These are phyloP conservation scores for Matsumyia berberina DNA, from an alignment of 2,888 invertebrate genomes.

Conservation along the genomic window DNA sequence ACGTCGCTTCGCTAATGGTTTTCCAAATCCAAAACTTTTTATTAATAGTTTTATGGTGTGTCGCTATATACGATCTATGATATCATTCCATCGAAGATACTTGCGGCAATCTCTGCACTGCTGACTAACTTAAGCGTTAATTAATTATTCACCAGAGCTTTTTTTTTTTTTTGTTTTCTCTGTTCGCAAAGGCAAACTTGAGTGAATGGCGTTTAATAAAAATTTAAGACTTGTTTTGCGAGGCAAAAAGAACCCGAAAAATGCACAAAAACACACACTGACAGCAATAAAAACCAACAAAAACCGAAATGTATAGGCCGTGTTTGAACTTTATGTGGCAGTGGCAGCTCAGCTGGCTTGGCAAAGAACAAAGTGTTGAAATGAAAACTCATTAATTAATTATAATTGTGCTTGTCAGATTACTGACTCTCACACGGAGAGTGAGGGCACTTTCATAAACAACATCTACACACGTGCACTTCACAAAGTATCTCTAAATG, in stretches of 20 bases:
- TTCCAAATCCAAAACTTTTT: constrained; percentile 16
- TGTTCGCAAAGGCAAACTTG: constrained; percentile 2
- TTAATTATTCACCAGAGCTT: constrained; percentile 31
- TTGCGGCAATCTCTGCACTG: constrained; percentile 38
- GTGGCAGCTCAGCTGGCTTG: no score
- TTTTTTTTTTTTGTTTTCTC: constrained; percentile 13
- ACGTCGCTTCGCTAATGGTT: constrained; percentile 1
- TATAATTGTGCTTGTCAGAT: constrained; percentile 49
- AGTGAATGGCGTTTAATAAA: constrained; percentile 18
- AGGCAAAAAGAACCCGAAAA: constrained; percentile 17
- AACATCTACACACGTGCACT: constrained; percentile 63
- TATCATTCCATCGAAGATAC: constrained; percentile 48
- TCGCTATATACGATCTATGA: constrained; percentile 60
- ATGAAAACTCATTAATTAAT: constrained; percentile 59
- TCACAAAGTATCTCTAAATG: constrained; percentile 35
- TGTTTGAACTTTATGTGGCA: constrained; percentile 8
- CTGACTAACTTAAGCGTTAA: constrained; percentile 20
- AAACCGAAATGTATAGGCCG: constrained; percentile 11
- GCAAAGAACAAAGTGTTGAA: constrained; percentile 63
- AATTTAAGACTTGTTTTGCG: constrained; percentile 35
- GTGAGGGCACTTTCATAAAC: constrained; percentile 42
- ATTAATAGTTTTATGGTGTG: constrained; percentile 26
- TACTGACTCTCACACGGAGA: constrained; percentile 4
- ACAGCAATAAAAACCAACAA: constrained; percentile 59
- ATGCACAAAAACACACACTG: constrained; percentile 27